Conservation (phyloP, 2,113 vertebrate genomes). For the Setophaga kirtlandii region DNA sequence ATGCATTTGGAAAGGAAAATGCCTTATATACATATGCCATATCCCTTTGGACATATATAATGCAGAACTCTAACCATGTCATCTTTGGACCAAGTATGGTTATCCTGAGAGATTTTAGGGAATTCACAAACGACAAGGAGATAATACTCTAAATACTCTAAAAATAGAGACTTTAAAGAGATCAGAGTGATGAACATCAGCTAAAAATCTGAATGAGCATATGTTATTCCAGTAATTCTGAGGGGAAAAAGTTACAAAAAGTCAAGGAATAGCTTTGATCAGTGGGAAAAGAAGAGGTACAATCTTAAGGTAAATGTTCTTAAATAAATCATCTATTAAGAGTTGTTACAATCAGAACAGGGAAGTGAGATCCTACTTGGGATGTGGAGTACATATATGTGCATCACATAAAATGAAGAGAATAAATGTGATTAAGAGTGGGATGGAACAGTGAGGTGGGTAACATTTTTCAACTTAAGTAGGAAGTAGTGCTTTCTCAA, state of each 20-base stretch:
- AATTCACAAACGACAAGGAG: not conserved
- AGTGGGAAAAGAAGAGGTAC: not conserved
- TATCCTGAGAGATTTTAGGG: not conserved
- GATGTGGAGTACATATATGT: not conserved
- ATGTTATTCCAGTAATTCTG: not conserved
- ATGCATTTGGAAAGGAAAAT: not conserved
- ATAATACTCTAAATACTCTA: not conserved
- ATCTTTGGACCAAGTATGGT: not conserved
- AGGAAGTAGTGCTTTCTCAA: not conserved
- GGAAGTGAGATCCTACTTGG: not conserved
- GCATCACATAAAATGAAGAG: not conserved
- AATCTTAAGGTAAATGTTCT: not conserved
- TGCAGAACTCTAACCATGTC: not conserved
- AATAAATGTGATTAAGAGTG: not conserved
- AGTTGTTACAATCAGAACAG: not conserved
- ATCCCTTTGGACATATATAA: not conserved
- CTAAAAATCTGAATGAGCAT: not conserved
- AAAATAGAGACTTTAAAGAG: not conserved
- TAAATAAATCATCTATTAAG: not conserved
- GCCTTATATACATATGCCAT: not conserved
- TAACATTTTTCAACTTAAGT: not conserved
- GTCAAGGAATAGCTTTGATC: not conserved
- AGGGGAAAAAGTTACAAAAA: not conserved
- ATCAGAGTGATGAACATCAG: not conserved
- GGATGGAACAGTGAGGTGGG: not conserved